phyloP scores from a whole-genome alignment of 2,888 invertebrate species.

The Troilus luridus region DNA sequence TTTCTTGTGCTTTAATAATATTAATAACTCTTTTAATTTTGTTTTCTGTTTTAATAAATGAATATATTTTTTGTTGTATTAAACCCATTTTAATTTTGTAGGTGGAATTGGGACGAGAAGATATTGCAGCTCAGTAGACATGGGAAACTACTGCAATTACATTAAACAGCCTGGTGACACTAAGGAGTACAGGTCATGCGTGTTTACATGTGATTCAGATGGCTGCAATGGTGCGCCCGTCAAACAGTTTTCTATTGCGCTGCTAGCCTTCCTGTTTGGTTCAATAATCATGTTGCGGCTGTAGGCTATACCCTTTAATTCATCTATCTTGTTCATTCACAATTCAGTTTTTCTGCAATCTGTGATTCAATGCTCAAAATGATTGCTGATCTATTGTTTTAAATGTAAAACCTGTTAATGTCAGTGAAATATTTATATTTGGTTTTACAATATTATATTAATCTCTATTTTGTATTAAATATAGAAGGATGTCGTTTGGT shows the following conservation, averaged over 20 bases:
- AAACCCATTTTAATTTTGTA: slow-evolving; percentile 69
- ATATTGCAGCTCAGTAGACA: slow-evolving; percentile 87
- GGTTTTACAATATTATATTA: neutral
- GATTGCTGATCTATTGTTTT: neutral
- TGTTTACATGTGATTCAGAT: slow-evolving; percentile 86
- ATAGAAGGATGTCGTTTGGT: neutral
- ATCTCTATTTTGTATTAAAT: neutral
- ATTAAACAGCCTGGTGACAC: slow-evolving; percentile 88
- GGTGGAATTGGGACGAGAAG: slow-evolving; percentile 91
- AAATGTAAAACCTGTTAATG: neutral
- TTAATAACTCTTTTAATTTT: neutral
- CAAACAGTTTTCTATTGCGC: neutral
- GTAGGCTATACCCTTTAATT: neutral
- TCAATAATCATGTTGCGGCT: slow-evolving; percentile 11
- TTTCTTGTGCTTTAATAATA: neutral
- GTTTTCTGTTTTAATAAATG: neutral
- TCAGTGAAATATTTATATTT: neutral
- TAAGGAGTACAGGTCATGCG: slow-evolving; percentile 87
- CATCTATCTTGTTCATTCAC: neutral
- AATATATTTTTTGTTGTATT: neutral
- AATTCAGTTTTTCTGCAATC: neutral
- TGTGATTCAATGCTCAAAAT: slow-evolving; percentile 36
- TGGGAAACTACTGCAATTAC: slow-evolving; percentile 92
- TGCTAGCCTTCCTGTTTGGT: neutral
- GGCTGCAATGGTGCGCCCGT: slow-evolving; percentile 81